These are phyloP conservation scores for Artibeus jamaicensis DNA, from an alignment of 2,797 vertebrate genomes.

Conservation along the genomic window DNA sequence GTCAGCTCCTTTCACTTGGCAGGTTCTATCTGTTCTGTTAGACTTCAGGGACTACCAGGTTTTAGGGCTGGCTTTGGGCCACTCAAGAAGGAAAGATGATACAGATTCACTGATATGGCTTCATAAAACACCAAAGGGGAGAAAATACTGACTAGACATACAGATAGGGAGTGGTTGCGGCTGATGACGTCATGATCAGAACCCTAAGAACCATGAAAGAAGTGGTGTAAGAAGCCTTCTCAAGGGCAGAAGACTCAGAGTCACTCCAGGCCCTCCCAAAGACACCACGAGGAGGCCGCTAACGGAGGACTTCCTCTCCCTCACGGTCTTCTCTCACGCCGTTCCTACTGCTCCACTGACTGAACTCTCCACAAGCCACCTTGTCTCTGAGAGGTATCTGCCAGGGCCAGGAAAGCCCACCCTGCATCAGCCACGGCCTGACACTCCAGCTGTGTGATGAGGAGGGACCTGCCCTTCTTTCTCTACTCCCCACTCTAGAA, in stretches of 20 bases:
- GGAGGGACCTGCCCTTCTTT: constrained; percentile 61
- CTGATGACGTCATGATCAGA: constrained; percentile 44
- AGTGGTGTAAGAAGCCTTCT: constrained; percentile 62
- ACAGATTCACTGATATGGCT: constrained; percentile 68
- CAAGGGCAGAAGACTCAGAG: constrained; percentile 10
- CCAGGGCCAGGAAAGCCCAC: constrained; percentile 12
- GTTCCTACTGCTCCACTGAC: neutral
- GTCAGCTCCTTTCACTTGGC: constrained; percentile 18
- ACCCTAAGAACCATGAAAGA: constrained; percentile 63
- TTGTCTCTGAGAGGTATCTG: neutral
- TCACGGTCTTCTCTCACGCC: neutral
- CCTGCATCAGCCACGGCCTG: neutral
- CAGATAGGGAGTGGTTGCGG: constrained; percentile 58
- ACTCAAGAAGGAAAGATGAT: constrained; percentile 55
- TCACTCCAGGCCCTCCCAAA: constrained; percentile 28
- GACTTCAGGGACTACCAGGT: constrained; percentile 33
- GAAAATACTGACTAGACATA: constrained; percentile 77
- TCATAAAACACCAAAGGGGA: constrained; percentile 76
- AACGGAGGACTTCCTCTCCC: neutral
- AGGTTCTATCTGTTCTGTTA: constrained; percentile 22
- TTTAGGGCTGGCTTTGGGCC: constrained; percentile 58
- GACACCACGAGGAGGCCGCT: constrained; percentile 57
- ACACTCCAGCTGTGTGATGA: constrained; percentile 48
- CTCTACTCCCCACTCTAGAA: constrained; percentile 56
- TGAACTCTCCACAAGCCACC: neutral